A percentile compares a stretch with the other conserved stretches of the same genome.
These are phyloP conservation scores for Agrochola macilenta DNA, from an alignment of 2,888 invertebrate genomes.

Conservation along the genomic window DNA sequence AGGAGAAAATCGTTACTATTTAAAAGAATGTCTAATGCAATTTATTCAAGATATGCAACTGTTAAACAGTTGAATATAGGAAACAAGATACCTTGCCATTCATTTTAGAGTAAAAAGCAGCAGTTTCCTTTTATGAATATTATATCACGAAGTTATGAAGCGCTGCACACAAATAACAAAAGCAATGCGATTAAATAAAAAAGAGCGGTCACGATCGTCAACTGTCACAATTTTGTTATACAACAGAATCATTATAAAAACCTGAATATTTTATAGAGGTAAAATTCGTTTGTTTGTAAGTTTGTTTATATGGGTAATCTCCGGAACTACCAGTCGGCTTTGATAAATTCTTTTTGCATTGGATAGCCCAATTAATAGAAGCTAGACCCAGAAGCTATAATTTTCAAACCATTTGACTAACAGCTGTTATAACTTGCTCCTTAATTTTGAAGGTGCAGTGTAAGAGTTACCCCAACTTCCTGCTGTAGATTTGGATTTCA, in stretches of 20 bases:
- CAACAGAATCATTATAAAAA: slow-evolving; percentile 18
- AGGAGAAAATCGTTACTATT: background rate
- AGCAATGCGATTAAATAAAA: background rate
- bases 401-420: background rate
- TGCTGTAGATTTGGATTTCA: background rate
- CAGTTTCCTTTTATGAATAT: background rate
- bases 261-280: background rate
- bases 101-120: background rate
- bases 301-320: too few relatives aligned
- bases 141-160: slow-evolving; percentile 10
- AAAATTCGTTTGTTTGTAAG: too few relatives aligned
- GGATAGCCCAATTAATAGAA: too few relatives aligned
- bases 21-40: background rate
- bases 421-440: background rate
- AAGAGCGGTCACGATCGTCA: slow-evolving; percentile 19
- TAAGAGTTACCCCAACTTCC: background rate
- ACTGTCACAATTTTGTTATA: slow-evolving; percentile 20
- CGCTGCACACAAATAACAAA: slow-evolving; percentile 4
- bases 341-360: too few relatives aligned
- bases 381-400: too few relatives aligned
- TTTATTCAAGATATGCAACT: background rate
- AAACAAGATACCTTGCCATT: background rate
- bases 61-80: background rate
- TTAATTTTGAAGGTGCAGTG: background rate
- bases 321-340: too few relatives aligned